Base-by-base conservation (phyloP, 2,113 vertebrate species). In the Penelope pileata region DNA sequence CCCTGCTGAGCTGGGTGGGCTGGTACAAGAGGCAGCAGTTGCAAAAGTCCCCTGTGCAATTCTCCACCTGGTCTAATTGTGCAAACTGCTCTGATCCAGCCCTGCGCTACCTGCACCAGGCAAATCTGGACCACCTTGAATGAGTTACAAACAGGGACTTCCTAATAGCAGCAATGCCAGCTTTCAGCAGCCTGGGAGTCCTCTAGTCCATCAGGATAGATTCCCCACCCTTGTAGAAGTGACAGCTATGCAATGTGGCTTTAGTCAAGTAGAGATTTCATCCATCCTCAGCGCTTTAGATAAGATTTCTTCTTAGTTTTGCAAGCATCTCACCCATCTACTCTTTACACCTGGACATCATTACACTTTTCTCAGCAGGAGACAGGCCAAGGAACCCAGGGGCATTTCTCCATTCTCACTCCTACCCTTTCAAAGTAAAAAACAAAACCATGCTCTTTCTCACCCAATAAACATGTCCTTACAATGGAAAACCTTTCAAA, bases 11-110 rank as follows among this genome's bases (percentile, higher is more conserved):
- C 9, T 42, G 27, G 3, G 16, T 15, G 8, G 8, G 17, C 2
- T 36, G 47, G 18, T 74, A 32, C 16, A 50, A 80, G 23, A 12
- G 16, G 17, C 5, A 69, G 53, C 7, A 34, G 9, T 7, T 82
- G 4, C 24, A 60, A 36, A 16, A 70, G 21, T 6, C 26, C 5
- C 9, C 45, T 62, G 10, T n/a, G 21, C 14, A 3, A 54, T 5
- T 1, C 30, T 85, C 12, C 27, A 26, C 22, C 1, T 0, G 0
- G 1, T 19, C 29, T 21, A 54, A 7, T 9, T 19, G 17, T 8
- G n/a, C 21, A 80, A 38, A 88, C 15, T 5, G 19, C 32, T 50
- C 29, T 54, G 45, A 76, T 48, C 9, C 50, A 83, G 8, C 12
- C 8, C 23, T 67, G 16, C 29, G 21, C 16, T 3, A 8, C 48